Evolutionary conservation across 2,888 invertebrate species (phyloP).

Genomic region (Agrotis clavis): DNA sequence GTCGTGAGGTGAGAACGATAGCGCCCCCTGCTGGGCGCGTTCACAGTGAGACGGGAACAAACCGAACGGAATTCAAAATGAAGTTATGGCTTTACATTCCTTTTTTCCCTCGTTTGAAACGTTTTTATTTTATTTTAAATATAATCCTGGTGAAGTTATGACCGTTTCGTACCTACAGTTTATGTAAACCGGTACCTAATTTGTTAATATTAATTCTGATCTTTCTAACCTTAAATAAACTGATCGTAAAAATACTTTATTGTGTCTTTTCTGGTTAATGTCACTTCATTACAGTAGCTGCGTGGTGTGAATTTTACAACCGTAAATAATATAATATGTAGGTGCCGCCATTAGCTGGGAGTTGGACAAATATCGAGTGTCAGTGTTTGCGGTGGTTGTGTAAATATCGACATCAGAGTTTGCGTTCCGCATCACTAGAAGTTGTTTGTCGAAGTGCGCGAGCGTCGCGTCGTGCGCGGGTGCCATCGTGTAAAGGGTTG

Average conservation of each 20-base stretch:
- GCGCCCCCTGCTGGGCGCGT: constrained; percentile 89
- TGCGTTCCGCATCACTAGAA: constrained; percentile 91
- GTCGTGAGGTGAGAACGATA: constrained; percentile 91
- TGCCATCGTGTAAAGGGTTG: constrained; percentile 87
- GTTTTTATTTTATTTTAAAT: constrained; percentile 85
- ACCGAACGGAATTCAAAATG: constrained; percentile 89
- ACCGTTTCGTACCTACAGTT: constrained; percentile 73
- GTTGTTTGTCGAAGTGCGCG: constrained; percentile 84
- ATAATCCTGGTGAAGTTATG: constrained; percentile 79
- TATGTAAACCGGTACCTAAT: constrained; percentile 68
- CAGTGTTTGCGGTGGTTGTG: constrained; percentile 86
- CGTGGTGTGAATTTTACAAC: constrained; percentile 82
- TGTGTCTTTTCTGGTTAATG: constrained; percentile 65
- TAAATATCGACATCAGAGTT: constrained; percentile 89
- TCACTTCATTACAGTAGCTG: constrained; percentile 85
- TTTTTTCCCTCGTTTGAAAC: constrained; percentile 81
- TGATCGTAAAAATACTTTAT: constrained; percentile 61
- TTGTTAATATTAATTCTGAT: constrained; percentile 66
- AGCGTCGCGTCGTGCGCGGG: constrained; percentile 77
- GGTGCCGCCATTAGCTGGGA: constrained; percentile 87
- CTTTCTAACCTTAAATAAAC: constrained; percentile 63
- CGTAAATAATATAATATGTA: constrained; percentile 74
- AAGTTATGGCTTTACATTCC: constrained; percentile 88
- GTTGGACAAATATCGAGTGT: constrained; percentile 88
- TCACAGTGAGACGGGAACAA: constrained; percentile 87